Conservation (phyloP, 2,113 vertebrate species). For the Pseudopipra pipra region DNA sequence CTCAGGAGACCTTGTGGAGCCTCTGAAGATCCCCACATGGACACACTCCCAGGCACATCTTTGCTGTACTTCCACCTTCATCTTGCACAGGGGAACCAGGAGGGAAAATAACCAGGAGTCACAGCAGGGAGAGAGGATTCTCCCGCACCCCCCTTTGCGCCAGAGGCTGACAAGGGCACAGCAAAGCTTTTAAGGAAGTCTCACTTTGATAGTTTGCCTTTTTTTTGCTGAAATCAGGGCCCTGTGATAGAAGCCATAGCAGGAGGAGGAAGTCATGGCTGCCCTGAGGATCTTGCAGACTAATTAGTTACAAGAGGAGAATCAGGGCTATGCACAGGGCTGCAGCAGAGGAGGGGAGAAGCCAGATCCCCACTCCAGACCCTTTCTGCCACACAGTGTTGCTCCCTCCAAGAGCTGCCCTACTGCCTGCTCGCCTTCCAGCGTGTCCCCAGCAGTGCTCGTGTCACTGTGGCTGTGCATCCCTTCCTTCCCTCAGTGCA, state of each 20-base stretch:
- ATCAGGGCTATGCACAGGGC: rapidly evolving
- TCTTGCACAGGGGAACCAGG: not conserved
- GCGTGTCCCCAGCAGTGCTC: not conserved
- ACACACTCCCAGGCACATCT: not conserved
- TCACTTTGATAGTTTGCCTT: not conserved
- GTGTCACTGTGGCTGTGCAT: not conserved
- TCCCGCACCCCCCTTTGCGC: not conserved
- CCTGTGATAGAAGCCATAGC: not conserved
- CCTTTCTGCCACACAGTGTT: not conserved
- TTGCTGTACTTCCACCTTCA: not conserved
- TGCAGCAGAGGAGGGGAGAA: not conserved
- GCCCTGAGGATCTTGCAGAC: not conserved
- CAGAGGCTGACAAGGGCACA: not conserved
- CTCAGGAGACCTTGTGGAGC: not conserved
- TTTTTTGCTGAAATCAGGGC: not conserved
- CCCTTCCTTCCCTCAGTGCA: not conserved
- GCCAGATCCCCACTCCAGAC: not conserved
- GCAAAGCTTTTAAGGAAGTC: constrained; percentile 11
- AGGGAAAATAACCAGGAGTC: not conserved
- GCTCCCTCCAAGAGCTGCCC: not conserved
- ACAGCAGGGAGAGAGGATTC: not conserved
- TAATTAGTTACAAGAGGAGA: not conserved
- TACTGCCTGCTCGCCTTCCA: not conserved
- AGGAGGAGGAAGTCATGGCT: not conserved
- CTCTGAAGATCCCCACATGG: not conserved